Evolutionary conservation across 2,888 invertebrate species (phyloP), one percentile per base, ranked within the genome.

Genomic region (Nomada fucata): DNA sequence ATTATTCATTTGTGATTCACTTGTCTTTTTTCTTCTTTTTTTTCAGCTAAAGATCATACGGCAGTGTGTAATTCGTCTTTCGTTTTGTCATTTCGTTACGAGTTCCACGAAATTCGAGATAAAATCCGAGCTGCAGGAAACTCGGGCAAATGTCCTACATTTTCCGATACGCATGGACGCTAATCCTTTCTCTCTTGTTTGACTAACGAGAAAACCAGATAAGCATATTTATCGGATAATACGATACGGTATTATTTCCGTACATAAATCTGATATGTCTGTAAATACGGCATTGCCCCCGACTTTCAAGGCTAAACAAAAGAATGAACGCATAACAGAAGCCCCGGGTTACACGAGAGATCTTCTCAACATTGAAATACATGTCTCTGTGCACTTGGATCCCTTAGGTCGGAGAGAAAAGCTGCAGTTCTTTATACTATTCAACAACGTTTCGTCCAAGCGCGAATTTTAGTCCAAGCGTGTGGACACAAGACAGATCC

Each of bases 291-390:
- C 55, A 80, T 80, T 53, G 23, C 69, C 68, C 79, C 44, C 70
- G 42, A 50, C n/a, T 47, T 65, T 20, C 23, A 13, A 36, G 36
- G 23, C 63, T 42, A 44, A 53, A n/a, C 60, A 29, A 55, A 74
- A 65, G 42, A 50, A 50, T 73, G 68, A 67, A 70, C 55, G 42
- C 55, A 67, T 68, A 42, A 23, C 36, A 26, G 55, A 42, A 23
- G 65, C 82, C 70, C 7, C 52, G 26, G 59, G 70, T 61, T 68
- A 67, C 63, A 61, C 55, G 57, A 61, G 70, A 71, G 64, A 71
- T 73, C 83, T 71, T 52, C 63, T 76, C 74, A 68, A 75, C 64
- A 67, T 77, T 72, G 73, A 82, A 73, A 85, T 73, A 79, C 79
- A 59, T 57, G 23, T 83, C 72, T 71, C 78, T 69, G 74, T 70